Percentiles rank a stretch among this genome's conserved stretches.
These are phyloP conservation scores for Anoplopoma fimbria DNA, from an alignment of 2,113 vertebrate species.

Conservation along the genomic window DNA sequence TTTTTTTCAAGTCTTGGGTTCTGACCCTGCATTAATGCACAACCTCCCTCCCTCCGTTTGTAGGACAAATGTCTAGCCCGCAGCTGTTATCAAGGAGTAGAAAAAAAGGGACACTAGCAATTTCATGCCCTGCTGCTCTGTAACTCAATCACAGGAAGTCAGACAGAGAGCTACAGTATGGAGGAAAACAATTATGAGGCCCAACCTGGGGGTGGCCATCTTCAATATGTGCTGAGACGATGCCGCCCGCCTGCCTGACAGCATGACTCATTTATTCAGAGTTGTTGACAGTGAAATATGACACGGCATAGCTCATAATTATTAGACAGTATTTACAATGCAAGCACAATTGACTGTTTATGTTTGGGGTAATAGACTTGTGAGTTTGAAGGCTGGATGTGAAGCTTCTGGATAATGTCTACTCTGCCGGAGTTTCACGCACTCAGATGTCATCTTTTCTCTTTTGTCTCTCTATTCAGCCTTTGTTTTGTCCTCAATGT, in stretches of 20 bases:
- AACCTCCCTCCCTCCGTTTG: constrained; percentile 50
- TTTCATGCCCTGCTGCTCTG: constrained; percentile 79
- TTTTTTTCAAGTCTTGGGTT: constrained; percentile 39
- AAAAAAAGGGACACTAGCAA: constrained; percentile 73
- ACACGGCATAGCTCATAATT: constrained; percentile 56
- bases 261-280: constrained; percentile 73
- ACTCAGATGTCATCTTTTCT: constrained; percentile 44
- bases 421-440: constrained; percentile 3
- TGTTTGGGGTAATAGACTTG: constrained; percentile 27
- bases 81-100: constrained; percentile 69
- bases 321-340: constrained; percentile 33
- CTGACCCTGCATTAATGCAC: constrained; percentile 70
- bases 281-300: constrained; percentile 67
- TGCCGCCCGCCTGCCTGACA: constrained; percentile 55
- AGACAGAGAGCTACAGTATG: constrained; percentile 60
- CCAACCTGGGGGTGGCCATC: constrained; percentile 67
- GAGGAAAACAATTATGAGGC: constrained; percentile 76
- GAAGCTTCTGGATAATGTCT: constrained; percentile 19
- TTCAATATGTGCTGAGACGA: constrained; percentile 67
- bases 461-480: constrained; percentile 59
- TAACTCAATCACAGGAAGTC: constrained; percentile 77
- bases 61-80: constrained; percentile 74
- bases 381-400: constrained; percentile 16
- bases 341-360: constrained; percentile 24
- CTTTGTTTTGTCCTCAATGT: constrained; percentile 56